A percentile compares a stretch with the other conserved stretches of the same genome.
Evolutionary conservation across 2,113 vertebrate genomes (phyloP).

Genomic region (Cyprinodon tularosa): DNA sequence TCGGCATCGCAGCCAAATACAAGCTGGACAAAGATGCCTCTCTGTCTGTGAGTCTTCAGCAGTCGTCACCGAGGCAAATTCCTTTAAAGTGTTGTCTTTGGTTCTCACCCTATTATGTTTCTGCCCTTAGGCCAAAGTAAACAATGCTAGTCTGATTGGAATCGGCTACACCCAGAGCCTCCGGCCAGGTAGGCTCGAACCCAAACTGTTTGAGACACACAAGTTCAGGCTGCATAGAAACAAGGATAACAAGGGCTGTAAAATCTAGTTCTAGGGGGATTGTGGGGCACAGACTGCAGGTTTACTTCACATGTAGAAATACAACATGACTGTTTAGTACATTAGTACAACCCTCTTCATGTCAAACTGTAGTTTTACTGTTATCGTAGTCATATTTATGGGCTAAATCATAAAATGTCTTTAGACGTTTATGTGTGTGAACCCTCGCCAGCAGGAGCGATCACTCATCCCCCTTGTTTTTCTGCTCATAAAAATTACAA

Average conservation of each 20-base stretch:
- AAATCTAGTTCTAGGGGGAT: not conserved
- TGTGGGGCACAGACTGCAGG: no score
- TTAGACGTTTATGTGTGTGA: no score
- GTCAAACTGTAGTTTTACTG: no score
- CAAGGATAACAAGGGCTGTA: not conserved
- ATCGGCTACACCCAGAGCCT: conserved; percentile 92
- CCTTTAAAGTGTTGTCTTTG: not conserved
- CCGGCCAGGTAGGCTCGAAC: conserved; percentile 83
- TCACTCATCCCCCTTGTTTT: no score
- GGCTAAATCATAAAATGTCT: no score
- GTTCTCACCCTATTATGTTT: conserved; percentile 3
- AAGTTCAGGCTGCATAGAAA: not conserved
- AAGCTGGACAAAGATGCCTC: conserved; percentile 88
- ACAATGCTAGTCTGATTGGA: conserved; percentile 96
- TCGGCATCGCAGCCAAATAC: conserved; percentile 94
- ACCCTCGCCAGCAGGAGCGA: no score
- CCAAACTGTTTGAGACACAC: not conserved
- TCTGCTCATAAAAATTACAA: no score
- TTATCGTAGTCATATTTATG: no score
- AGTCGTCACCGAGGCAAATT: not conserved
- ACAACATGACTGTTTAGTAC: no score
- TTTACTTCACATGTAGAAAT: no score
- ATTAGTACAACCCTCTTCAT: no score
- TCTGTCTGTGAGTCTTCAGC: conserved; percentile 83
- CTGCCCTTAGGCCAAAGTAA: conserved; percentile 89